Evolutionary conservation across 1,140 invertebrate genomes (phyloP), one percentile per base, ranked within the genome.

Genomic region (Diuraphis noxia): DNA sequence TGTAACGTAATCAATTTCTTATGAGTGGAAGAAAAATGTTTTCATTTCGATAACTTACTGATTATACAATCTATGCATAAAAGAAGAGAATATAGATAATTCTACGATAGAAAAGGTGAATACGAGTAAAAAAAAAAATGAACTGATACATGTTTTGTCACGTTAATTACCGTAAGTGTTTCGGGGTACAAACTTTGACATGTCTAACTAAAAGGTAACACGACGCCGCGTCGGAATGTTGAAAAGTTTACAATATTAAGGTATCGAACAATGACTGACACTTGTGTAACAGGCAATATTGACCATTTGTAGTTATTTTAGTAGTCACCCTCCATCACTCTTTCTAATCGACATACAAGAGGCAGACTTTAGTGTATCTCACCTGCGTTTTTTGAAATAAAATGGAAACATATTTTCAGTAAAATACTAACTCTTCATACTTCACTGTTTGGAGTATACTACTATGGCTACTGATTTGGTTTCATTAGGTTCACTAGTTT

Each of bases 271-370:
- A 72, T 72, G 56, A 63, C 13, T 63, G 30, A 72, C 30, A 72
- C 4, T 2, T 0, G 30, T n/a, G 30, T 72, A 13, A 72, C 4
- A 19, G 13, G n/a, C 13, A n/a, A 72, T 72, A 72, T 72, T 72
- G 56, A 72, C n/a, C 30, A 72, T n/a, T n/a, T 63, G 10, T n/a
- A 72, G 30, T 72, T n/a, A 72, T 72, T n/a, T 3, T 5, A n/a
- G 3, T n/a, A 4, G 17, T 72, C 13, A 72, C 13, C 13, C 30
- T n/a, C 30, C 3, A 9, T 2, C n/a, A n/a, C 0, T 4, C 0
- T 72, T n/a, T 72, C n/a, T 6, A 34, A 72, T n/a, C 3, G 13
- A 17, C 19, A 17, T n/a, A n/a, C 10, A 63, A 0, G 30, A 4
- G 1, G 10, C n/a, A 34, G 56, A 0, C 10, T n/a, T 63, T 63